Percentiles rank a stretch among this genome's conserved stretches.
Conservation (phyloP, 1,140 invertebrate genomes). For the Steinernema khuongi region DNA sequence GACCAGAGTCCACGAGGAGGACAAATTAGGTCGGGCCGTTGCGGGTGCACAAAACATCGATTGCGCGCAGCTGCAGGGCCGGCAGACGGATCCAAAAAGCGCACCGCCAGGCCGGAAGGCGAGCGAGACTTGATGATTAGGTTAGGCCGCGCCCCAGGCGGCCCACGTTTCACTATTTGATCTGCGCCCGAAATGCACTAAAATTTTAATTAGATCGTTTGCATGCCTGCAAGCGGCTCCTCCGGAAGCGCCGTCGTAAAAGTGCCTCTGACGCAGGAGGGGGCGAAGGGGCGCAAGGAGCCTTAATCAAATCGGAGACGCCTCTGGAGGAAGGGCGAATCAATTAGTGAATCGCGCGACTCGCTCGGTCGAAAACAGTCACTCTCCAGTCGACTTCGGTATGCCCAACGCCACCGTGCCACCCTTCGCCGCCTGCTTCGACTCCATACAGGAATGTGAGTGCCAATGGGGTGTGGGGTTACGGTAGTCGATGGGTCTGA, state of each 20-base stretch:
- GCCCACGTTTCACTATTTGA: neutral
- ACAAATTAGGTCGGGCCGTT: too few species aligned
- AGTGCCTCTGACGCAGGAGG: neutral
- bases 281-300: neutral
- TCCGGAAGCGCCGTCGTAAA: neutral
- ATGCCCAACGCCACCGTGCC: neutral
- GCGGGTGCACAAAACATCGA: too few species aligned
- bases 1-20: too few species aligned
- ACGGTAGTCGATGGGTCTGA: neutral
- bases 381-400: neutral
- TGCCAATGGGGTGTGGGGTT: neutral
- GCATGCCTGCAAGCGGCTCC: slow-evolving; percentile 3
- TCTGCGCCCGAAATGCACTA: slow-evolving; percentile 8
- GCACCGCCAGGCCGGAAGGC: neutral
- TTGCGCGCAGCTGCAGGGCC: too few species aligned
- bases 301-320: neutral
- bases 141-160: neutral
- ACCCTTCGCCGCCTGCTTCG: neutral
- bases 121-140: slow-evolving; percentile 12
- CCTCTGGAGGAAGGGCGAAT: neutral
- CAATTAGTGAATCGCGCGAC: neutral
- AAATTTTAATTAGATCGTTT: slow-evolving; percentile 17
- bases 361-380: neutral
- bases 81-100: too few species aligned
- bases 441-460: neutral